A percentile compares a stretch with the other conserved stretches of the same genome.
phyloP scores from a whole-genome alignment of 2,888 invertebrate genomes.

The Nephrocerus scutellatus region DNA sequence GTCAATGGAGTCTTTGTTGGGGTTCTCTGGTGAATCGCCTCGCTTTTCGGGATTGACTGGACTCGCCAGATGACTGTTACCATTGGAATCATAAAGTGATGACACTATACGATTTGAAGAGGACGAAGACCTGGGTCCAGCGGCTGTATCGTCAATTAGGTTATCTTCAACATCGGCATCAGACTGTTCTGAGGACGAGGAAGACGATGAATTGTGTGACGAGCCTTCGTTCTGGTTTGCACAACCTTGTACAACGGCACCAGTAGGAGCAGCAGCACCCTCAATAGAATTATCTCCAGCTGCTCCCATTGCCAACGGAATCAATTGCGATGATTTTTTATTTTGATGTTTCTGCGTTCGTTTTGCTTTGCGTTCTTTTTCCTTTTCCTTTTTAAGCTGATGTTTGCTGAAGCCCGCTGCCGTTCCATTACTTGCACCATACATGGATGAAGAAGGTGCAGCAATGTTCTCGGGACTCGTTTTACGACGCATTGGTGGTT shows the following conservation, averaged over 20 bases:
- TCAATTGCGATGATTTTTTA: slow-evolving; percentile 27
- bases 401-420: slow-evolving; percentile 49
- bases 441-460: slow-evolving; percentile 29
- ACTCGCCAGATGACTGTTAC: slow-evolving; percentile 36
- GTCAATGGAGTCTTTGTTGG: slow-evolving; percentile 52
- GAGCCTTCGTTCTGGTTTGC: slow-evolving; percentile 19
- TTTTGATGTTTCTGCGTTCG: slow-evolving; percentile 38
- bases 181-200: slow-evolving; percentile 61
- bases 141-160: slow-evolving; percentile 51
- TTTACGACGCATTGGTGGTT: slow-evolving; percentile 58
- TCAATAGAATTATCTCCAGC: slow-evolving; percentile 13
- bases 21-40: slow-evolving; percentile 53
- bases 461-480: slow-evolving; percentile 39
- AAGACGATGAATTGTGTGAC: slow-evolving; percentile 19
- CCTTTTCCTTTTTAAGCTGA: slow-evolving; percentile 55
- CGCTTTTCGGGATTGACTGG: slow-evolving; percentile 49
- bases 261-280: neutral
- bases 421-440: slow-evolving; percentile 18
- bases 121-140: slow-evolving; percentile 26
- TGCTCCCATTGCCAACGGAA: slow-evolving; percentile 20
- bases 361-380: slow-evolving; percentile 49
- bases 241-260: slow-evolving; percentile 11
- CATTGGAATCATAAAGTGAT: slow-evolving; percentile 36
- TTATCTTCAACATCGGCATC: slow-evolving; percentile 80
- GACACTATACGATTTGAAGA: slow-evolving; percentile 2